A percentile compares a stretch with the other conserved stretches of the same genome.
Conservation (phyloP, 2,113 vertebrate genomes). For the Periophthalmodon schlosseri region DNA sequence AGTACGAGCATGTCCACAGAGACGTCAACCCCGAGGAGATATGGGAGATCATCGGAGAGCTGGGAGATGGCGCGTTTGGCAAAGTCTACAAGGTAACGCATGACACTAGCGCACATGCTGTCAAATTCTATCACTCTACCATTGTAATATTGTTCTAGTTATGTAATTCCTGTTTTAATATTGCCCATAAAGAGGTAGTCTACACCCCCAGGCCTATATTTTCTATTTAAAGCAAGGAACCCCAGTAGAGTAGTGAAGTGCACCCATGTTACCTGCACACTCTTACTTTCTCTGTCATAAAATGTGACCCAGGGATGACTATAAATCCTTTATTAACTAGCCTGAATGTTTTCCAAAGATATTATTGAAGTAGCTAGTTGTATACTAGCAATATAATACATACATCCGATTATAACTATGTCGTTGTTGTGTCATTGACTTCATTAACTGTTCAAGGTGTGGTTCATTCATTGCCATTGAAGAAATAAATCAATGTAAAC, state of each 20-base stretch:
- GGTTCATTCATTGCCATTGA: constrained; percentile 16
- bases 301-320: not conserved
- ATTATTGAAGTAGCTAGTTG: not conserved
- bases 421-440: constrained; percentile 39
- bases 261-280: not conserved
- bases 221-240: not conserved
- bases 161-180: not conserved
- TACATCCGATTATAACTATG: constrained; percentile 6
- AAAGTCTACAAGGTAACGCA: constrained; percentile 96
- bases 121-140: not conserved
- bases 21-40: constrained; percentile 94
- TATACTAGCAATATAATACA: not conserved
- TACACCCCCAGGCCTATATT: not conserved
- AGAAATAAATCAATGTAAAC: constrained; percentile 2
- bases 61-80: constrained; percentile 97
- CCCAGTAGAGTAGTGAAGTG: not conserved
- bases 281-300: not conserved
- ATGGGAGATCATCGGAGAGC: constrained; percentile 95
- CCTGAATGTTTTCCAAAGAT: not conserved
- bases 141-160: not conserved
- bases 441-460: constrained; percentile 32
- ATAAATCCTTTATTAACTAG: not conserved
- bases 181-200: constrained; percentile 2
- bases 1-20: constrained; percentile 96
- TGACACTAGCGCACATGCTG: constrained; percentile 7